Evolutionary conservation across 1,140 invertebrate genomes (phyloP), one percentile per base, ranked within the genome.

Genomic region (Littorina saxatilis): DNA sequence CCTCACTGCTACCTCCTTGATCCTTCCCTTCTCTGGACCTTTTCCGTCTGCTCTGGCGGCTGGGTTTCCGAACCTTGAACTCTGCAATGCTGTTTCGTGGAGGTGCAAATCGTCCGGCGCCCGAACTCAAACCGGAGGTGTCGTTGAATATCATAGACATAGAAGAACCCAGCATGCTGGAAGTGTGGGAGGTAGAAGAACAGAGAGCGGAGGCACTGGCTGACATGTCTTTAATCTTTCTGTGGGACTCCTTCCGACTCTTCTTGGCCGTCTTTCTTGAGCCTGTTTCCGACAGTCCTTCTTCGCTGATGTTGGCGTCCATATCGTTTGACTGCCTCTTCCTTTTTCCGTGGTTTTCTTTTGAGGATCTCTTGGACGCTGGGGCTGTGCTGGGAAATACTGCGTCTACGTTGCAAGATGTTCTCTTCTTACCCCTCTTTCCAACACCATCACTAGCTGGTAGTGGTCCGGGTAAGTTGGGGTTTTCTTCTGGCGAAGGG

Each of bases 51-150:
- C 47, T 70, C n/a, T 58, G 40, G 47, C 72, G 83, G 17, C 32
- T 39, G 20, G 76, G 63, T 27, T 73, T 82, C 2, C 20, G 32
- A 23, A 82, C 29, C 43, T 86, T 84, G 79, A 89, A 89, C 77
- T 89, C 87, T 80, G 86, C 84, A 40, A 89, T 87, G 81, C 88
- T 89, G 29, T 66, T 82, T 39, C 87, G 74, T 20, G 85, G 80
- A 5, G 79, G 77, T 43, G 72, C 23, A 35, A 52, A 76, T 20
- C 73, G 23, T 11, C 55, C 66, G 13, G 5, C 20, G 2, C 39
- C 39, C 43, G 58, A 61, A 17, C 76, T 66, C 2, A 63, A 40
- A n/a, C 72, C n/a, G 17, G 82, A 74, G 15, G 82, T 40, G 55
- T 87, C 87, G 61, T 78, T 82, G 61, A 85, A 88, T 11, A 84